Evolutionary conservation across 2,888 invertebrate species (phyloP).

Genomic region (Morinoia aosen): DNA sequence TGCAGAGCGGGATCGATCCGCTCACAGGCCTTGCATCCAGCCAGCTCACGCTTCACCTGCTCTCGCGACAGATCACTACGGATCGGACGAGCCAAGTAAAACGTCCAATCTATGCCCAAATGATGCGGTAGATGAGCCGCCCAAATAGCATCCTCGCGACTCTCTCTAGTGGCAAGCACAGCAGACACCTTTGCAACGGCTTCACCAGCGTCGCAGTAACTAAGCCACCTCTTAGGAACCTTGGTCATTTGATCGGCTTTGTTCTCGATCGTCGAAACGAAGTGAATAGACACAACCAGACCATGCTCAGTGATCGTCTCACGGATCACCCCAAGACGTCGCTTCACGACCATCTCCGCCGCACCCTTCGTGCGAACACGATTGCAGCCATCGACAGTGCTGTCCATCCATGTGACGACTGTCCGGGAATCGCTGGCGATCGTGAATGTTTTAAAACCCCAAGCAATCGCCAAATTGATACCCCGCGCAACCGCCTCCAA

Average conservation of each 20-base stretch:
- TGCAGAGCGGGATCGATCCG: background rate
- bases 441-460: conserved; percentile 22
- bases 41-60: background rate
- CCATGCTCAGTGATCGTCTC: too few species aligned
- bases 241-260: conserved; percentile 56
- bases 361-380: too few species aligned
- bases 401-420: too few species aligned
- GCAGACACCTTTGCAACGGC: background rate
- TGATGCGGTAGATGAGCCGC: background rate
- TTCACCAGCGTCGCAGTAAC: background rate
- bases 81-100: background rate
- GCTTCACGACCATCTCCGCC: too few species aligned
- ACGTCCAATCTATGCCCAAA: background rate
- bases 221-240: conserved; percentile 54
- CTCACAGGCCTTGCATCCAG: conserved; percentile 37
- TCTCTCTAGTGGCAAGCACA: background rate
- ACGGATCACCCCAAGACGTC: too few species aligned
- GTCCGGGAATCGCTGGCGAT: conserved; percentile 47
- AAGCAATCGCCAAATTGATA: conserved; percentile 45
- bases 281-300: too few species aligned
- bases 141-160: background rate
- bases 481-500: conserved; percentile 58
- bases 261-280: conserved; percentile 41
- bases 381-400: background rate
- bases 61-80: background rate